Evolutionary conservation across 2,113 vertebrate genomes (phyloP).

Genomic region (Piaya cayana): DNA sequence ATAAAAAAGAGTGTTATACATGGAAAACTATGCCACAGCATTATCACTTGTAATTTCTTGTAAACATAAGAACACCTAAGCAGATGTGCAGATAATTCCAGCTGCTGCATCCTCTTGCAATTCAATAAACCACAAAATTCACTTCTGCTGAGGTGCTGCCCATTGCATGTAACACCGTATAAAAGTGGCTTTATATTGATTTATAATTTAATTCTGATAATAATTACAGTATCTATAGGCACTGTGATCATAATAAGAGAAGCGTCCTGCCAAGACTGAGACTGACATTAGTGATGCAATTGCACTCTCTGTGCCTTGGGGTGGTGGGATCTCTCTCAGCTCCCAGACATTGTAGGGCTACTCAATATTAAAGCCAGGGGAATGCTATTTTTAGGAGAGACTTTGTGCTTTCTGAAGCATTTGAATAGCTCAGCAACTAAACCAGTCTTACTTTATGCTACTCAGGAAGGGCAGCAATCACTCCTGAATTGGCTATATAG

Average conservation of each 20-base stretch:
- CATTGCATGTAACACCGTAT: not conserved
- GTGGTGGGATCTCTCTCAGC: not conserved
- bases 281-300: fast-evolving
- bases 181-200: not conserved
- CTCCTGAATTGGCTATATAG: fast-evolving
- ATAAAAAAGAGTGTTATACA: not conserved
- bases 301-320: fast-evolving
- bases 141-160: not conserved
- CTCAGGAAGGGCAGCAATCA: not conserved
- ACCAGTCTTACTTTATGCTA: not conserved
- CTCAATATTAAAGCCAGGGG: not conserved
- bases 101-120: not conserved
- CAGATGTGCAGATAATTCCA: not conserved
- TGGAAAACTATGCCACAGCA: not conserved
- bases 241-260: not conserved
- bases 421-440: not conserved
- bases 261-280: not conserved
- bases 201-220: not conserved
- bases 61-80: not conserved
- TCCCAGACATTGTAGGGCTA: not conserved
- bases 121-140: not conserved
- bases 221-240: not conserved
- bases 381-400: not conserved
- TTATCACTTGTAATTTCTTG: not conserved
- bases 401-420: not conserved